Conservation (phyloP, 1,140 invertebrate genomes). For the Drosophila truncata region DNA sequence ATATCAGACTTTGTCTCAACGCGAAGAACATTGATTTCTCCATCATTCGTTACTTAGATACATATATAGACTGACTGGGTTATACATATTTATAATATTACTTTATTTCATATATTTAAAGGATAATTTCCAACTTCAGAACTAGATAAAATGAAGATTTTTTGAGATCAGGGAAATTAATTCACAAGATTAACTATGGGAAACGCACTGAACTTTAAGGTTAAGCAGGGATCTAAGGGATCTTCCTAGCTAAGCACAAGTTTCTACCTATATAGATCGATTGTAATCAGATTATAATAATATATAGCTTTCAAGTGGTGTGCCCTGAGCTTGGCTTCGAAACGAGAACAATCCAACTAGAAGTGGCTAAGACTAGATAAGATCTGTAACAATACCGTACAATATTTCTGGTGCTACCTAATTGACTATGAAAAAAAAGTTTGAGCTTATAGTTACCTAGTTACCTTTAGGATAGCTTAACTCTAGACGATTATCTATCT, state of each 20-base stretch:
- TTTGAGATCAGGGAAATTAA: conserved; percentile 26
- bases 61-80: conserved; percentile 2
- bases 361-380: conserved; percentile 29
- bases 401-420: conserved; percentile 50
- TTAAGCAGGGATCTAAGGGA: neutral
- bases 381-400: conserved; percentile 39
- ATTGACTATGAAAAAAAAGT: conserved; percentile 45
- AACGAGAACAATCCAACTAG: conserved; percentile 48
- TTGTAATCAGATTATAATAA: neutral
- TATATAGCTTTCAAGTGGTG: conserved; percentile 27
- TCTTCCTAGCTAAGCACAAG: conserved; percentile 21
- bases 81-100: conserved; percentile 16
- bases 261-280: conserved; percentile 14
- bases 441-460: conserved; percentile 10
- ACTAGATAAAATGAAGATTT: neutral
- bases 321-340: conserved; percentile 53
- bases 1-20: conserved; percentile 66
- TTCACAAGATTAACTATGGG: neutral
- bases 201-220: conserved; percentile 10
- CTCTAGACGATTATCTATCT: conserved; percentile 33
- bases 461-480: conserved; percentile 26
- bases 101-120: conserved; percentile 12
- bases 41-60: conserved; percentile 20
- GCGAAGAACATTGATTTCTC: conserved; percentile 28
- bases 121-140: neutral